phyloP scores from a whole-genome alignment of 2,797 vertebrate species.

The Euthynnus affinis region DNA sequence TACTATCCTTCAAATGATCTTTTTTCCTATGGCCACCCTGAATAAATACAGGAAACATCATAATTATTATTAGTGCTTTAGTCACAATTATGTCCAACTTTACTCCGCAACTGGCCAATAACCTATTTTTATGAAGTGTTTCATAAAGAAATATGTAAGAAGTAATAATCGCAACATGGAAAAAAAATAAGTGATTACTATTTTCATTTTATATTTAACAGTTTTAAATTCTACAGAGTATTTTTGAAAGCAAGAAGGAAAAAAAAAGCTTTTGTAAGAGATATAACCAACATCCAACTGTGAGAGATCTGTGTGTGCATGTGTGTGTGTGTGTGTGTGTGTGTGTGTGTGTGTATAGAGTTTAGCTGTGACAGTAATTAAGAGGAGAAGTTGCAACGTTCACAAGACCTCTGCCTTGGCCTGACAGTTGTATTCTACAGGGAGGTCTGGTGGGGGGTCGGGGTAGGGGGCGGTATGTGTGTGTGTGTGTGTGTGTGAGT shows the following conservation, averaged over 20 bases:
- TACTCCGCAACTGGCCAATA: no score
- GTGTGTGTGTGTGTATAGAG: conserved; percentile 8
- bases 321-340: conserved; percentile 6
- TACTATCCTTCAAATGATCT: no score
- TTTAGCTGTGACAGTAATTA: conserved; percentile 70
- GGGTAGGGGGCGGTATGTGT: conserved; percentile 4
- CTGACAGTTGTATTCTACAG: conserved; percentile 72
- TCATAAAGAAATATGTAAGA: not conserved
- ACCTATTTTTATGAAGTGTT: not conserved
- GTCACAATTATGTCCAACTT: not conserved
- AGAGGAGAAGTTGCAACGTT: conserved; percentile 74
- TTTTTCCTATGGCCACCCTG: no score
- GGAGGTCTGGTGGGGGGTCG: conserved; percentile 59
- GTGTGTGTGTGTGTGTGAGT: conserved; percentile 31
- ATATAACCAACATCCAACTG: conserved; percentile 13
- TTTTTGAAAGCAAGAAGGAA: not conserved
- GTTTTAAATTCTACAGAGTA: not conserved
- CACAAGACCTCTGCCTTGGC: conserved; percentile 60
- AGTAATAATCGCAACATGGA: no score
- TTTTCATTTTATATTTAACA: not conserved
- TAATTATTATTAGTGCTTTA: not conserved
- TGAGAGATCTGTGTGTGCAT: not conserved
- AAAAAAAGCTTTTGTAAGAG: not conserved
- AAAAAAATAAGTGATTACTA: no score
- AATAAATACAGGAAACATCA: not conserved